Evolutionary conservation across 2,797 vertebrate genomes (phyloP), one percentile per base, ranked within the genome.

Genomic region (Choloepus didactylus): DNA sequence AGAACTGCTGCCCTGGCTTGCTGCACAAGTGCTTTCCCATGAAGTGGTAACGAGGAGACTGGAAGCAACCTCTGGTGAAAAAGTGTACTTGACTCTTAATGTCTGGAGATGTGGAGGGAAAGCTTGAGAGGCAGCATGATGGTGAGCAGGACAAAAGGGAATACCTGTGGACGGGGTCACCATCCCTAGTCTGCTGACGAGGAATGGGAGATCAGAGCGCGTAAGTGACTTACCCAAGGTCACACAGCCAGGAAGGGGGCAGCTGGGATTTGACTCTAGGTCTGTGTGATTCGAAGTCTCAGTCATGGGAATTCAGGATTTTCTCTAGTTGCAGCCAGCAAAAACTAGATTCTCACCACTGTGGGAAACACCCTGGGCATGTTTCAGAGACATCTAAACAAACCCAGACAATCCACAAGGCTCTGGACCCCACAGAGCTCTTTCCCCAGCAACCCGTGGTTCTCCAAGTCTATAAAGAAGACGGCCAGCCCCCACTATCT

Each of bases 201-300:
- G 46, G 5, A 72, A n/a, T 51, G 25, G 72, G 89, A 83, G 46
- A 70, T 67, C 92, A 84, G 89, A 88, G 59, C 81, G 35, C 56
- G 35, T 56, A 67, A 80, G 21, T 46, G 59, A 84, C 14, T 29
- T 25, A 85, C 35, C 69, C 23, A 72, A 62, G 67, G 54, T 38
- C 54, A 70, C 62, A 72, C 11, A 81, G 79, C 59, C 51, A 84
- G 35, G 49, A 85, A 49, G 89, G 72, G 67, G 31, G 81, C 8
- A 38, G 77, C 23, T 35, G 67, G 51, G 46, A 83, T 51, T 51
- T 77, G 87, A 91, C 27, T 41, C n/a, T 18, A 29, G 25, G 21
- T 64, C 73, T 56, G 59, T 18, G 18, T 66, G 19, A 81, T 31
- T 72, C 41, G 11, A 62, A 35, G 46, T 69, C 64, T 82, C 60